Percentiles rank a stretch among this genome's conserved stretches.
phyloP scores from a whole-genome alignment of 1,140 invertebrate species.

The Megathymus violae region DNA sequence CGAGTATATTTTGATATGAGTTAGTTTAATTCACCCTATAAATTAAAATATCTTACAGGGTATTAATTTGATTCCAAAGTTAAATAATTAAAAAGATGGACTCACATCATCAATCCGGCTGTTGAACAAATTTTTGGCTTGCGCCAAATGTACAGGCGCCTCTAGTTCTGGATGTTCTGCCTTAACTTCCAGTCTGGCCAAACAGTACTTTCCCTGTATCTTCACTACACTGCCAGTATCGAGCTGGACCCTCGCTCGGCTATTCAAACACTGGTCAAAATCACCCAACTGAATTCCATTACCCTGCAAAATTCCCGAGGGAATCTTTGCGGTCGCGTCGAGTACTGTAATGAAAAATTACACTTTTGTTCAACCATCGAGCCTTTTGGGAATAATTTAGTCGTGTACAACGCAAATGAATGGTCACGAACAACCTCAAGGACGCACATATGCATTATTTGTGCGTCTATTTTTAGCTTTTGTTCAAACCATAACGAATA shows the following conservation, averaged over 20 bases:
- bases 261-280: constrained; percentile 87
- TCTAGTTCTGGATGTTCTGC: constrained; percentile 83
- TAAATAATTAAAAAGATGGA: constrained; percentile 37
- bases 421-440: constrained; percentile 32
- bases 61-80: no score
- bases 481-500: background rate
- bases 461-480: constrained; percentile 8
- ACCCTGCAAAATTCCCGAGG: constrained; percentile 87
- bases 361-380: constrained; percentile 46
- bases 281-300: constrained; percentile 89
- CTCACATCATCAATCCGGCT: constrained; percentile 87
- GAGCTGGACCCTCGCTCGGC: constrained; percentile 84
- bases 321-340: constrained; percentile 88
- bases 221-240: constrained; percentile 81
- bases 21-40: no score
- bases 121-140: constrained; percentile 85
- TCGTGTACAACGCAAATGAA: constrained; percentile 31
- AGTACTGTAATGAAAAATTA: constrained; percentile 85
- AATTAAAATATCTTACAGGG: no score
- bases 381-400: constrained; percentile 42
- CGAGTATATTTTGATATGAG: no score
- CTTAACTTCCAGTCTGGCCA: constrained; percentile 86
- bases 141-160: constrained; percentile 85
- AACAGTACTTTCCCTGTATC: constrained; percentile 88
- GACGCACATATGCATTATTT: constrained; percentile 26